Evolutionary conservation across 2,797 vertebrate species (phyloP).

Genomic region (Orestias chungarensis): DNA sequence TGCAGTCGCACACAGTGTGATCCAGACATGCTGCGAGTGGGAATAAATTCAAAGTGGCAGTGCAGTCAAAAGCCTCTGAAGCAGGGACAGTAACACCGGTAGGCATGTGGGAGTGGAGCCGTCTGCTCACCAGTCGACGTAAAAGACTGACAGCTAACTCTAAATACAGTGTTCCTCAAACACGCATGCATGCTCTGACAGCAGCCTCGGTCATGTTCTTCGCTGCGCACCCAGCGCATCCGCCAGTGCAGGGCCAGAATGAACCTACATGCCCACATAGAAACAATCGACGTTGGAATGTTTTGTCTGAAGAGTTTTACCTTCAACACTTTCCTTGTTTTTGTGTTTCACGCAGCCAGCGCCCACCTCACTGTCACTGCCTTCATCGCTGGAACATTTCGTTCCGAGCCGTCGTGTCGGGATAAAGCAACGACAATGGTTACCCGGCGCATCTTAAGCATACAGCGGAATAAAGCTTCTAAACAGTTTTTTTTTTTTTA

Average conservation of each 20-base stretch:
- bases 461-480: conserved; percentile 27
- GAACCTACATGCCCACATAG: conserved; percentile 16
- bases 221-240: conserved; percentile 8
- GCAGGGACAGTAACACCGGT: conserved; percentile 61
- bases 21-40: conserved; percentile 38
- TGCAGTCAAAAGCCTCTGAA: conserved; percentile 63
- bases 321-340: conserved; percentile 14
- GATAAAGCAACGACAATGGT: conserved; percentile 33
- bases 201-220: neutral
- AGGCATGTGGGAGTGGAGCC: conserved; percentile 65
- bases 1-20: conserved; percentile 17
- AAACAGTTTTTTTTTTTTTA: conserved; percentile 25
- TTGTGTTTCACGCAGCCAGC: conserved; percentile 15
- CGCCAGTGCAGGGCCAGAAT: conserved; percentile 21
- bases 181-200: conserved; percentile 12
- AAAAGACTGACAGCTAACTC: conserved; percentile 54
- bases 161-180: conserved; percentile 16
- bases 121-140: conserved; percentile 57
- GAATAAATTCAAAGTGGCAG: conserved; percentile 61
- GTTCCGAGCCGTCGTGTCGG: conserved; percentile 22
- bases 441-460: conserved; percentile 5
- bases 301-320: conserved; percentile 14
- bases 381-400: conserved; percentile 35
- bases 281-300: conserved; percentile 9
- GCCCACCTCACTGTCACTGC: conserved; percentile 26